phyloP scores from a whole-genome alignment of 2,888 invertebrate genomes.

The Bellardia bayeri region DNA sequence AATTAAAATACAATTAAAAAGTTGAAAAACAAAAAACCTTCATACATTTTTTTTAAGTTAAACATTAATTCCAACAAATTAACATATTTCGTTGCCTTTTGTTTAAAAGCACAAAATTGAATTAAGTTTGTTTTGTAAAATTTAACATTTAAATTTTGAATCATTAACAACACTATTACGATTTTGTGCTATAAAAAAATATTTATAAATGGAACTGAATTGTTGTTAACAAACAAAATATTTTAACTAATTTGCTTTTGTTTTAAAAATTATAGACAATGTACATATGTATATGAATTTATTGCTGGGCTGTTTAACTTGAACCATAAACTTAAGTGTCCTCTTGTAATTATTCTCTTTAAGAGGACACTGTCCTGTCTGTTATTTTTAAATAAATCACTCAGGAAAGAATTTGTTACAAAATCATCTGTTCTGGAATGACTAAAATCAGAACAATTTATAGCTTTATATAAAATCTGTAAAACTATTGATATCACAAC shows the following conservation, averaged over 20 bases:
- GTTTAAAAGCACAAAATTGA: not conserved
- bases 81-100: constrained; percentile 29
- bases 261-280: no score
- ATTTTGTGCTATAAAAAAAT: not conserved
- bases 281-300: no score
- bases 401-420: no score
- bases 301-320: no score
- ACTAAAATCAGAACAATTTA: no score
- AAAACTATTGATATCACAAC: no score
- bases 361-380: no score
- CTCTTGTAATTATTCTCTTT: no score
- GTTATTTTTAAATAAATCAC: no score
- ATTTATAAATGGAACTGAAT: not conserved
- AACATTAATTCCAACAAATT: constrained; percentile 27
- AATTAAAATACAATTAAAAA: constrained; percentile 62
- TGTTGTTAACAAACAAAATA: not conserved
- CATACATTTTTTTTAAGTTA: constrained; percentile 1
- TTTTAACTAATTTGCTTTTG: not conserved
- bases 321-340: no score
- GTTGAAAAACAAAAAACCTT: constrained; percentile 44
- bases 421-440: no score
- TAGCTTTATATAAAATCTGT: no score
- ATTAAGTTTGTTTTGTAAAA: not conserved
- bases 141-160: not conserved
- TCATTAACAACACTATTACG: not conserved